Conservation (phyloP, 2,113 vertebrate genomes). For the Sphaerodactylus townsendi region DNA sequence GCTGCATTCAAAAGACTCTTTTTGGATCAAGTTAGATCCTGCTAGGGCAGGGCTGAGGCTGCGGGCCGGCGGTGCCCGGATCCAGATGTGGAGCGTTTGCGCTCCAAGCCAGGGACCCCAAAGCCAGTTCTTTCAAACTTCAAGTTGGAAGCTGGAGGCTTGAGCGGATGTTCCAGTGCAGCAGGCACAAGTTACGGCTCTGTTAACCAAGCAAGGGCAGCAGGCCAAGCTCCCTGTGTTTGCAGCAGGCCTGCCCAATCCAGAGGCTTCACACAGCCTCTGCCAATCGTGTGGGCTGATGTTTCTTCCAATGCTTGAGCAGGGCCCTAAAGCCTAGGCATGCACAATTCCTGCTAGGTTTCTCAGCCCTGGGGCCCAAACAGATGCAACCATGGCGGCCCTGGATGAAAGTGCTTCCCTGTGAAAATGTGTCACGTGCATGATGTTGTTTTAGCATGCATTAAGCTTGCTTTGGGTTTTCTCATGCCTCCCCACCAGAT, state of each 20-base stretch:
- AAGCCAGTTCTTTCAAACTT: background rate
- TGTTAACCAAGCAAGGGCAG: background rate
- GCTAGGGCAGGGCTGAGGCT: background rate
- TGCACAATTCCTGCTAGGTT: background rate
- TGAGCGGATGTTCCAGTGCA: background rate
- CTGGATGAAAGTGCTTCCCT: background rate
- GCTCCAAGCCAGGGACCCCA: background rate
- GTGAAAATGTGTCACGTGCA: background rate
- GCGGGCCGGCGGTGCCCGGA: rapidly evolving
- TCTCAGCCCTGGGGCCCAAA: no score
- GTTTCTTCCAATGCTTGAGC: background rate
- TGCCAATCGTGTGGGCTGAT: background rate
- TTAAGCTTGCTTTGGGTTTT: no score
- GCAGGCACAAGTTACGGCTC: background rate
- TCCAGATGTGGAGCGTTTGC: background rate
- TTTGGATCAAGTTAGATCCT: background rate
- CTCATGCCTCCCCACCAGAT: no score
- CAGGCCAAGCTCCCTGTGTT: background rate
- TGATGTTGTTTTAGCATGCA: background rate
- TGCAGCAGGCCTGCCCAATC: background rate
- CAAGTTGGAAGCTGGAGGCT: background rate
- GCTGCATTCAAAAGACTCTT: background rate
- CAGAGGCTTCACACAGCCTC: background rate
- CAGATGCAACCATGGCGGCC: background rate
- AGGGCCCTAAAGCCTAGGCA: background rate